Evolutionary conservation across 1,140 invertebrate genomes (phyloP).

Genomic region (Atta cephalotes): DNA sequence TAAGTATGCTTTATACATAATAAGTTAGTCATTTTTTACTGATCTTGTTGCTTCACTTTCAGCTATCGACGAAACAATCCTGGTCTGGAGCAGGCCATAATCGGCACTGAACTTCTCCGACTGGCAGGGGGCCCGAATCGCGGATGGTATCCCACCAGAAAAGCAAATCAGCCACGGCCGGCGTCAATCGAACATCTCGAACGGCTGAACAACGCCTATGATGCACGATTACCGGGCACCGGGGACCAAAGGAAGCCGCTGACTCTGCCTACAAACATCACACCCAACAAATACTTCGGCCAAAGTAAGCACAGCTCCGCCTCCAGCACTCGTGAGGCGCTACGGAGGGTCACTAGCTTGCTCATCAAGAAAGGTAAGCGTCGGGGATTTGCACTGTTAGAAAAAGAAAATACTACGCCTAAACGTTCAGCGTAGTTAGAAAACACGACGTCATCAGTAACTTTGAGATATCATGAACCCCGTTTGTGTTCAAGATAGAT

Average conservation of each 20-base stretch:
- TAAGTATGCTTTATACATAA: background rate
- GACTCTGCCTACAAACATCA: slow-evolving; percentile 93
- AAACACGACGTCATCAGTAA: slow-evolving; percentile 46
- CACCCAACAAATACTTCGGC: slow-evolving; percentile 93
- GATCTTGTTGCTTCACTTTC: slow-evolving; percentile 19
- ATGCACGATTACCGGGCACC: slow-evolving; percentile 85
- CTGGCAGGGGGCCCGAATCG: slow-evolving; percentile 92
- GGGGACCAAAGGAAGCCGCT: slow-evolving; percentile 90
- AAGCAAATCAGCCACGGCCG: slow-evolving; percentile 87
- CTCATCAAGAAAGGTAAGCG: slow-evolving; percentile 93
- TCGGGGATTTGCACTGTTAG: slow-evolving; percentile 78
- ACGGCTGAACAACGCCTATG: slow-evolving; percentile 87
- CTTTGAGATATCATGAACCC: background rate
- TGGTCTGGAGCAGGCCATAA: slow-evolving; percentile 89
- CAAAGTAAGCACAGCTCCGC: slow-evolving; percentile 88
- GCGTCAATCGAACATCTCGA: slow-evolving; percentile 94
- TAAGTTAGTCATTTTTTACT: background rate
- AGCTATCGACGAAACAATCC: slow-evolving; percentile 89
- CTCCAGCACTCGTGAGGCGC: slow-evolving; percentile 92
- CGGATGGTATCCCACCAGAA: slow-evolving; percentile 92
- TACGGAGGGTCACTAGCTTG: slow-evolving; percentile 94
- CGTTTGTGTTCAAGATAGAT: background rate
- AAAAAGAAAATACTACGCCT: slow-evolving; percentile 49
- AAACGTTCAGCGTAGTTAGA: slow-evolving; percentile 9
- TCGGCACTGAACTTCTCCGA: slow-evolving; percentile 91